Conservation (phyloP, 2,888 invertebrate genomes). For the Troides oblongomaculatus region DNA sequence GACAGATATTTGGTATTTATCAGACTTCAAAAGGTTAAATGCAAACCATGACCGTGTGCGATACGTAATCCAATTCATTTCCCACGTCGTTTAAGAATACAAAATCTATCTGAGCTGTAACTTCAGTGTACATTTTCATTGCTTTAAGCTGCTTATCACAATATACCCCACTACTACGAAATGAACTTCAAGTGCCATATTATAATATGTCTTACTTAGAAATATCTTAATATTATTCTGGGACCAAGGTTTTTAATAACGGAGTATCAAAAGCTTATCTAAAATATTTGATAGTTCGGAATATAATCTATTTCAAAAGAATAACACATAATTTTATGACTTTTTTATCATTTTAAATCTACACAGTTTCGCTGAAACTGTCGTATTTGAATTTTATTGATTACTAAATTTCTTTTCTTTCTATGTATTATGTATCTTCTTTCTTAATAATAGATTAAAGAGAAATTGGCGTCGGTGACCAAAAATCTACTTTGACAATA, state of each 20-base stretch:
- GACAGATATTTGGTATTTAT: constrained; percentile 6
- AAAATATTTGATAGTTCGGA: neutral
- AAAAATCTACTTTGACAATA: too few relatives aligned
- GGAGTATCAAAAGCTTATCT: too few relatives aligned
- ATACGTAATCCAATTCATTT: constrained; percentile 29
- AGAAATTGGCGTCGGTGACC: too few relatives aligned
- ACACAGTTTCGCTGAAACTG: too few relatives aligned
- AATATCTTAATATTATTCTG: constrained; percentile 33
- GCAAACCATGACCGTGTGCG: neutral
- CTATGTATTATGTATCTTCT: too few relatives aligned
- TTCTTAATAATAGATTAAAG: too few relatives aligned
- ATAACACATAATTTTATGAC: too few relatives aligned
- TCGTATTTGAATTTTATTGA: too few relatives aligned
- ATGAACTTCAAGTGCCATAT: constrained; percentile 17
- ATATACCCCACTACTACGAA: constrained; percentile 12
- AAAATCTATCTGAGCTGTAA: constrained; percentile 30
- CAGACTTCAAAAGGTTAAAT: constrained; percentile 8
- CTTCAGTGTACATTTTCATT: constrained; percentile 30
- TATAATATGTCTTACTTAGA: constrained; percentile 23
- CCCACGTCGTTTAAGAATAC: constrained; percentile 29
- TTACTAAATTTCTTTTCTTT: too few relatives aligned
- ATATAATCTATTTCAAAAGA: neutral
- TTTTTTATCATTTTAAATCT: too few relatives aligned
- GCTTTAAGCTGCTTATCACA: constrained; percentile 30
- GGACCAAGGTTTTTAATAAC: too few relatives aligned